Evolutionary conservation across 2,888 invertebrate species (phyloP), one percentile per base, ranked within the genome.

Genomic region (Acleris cristana): DNA sequence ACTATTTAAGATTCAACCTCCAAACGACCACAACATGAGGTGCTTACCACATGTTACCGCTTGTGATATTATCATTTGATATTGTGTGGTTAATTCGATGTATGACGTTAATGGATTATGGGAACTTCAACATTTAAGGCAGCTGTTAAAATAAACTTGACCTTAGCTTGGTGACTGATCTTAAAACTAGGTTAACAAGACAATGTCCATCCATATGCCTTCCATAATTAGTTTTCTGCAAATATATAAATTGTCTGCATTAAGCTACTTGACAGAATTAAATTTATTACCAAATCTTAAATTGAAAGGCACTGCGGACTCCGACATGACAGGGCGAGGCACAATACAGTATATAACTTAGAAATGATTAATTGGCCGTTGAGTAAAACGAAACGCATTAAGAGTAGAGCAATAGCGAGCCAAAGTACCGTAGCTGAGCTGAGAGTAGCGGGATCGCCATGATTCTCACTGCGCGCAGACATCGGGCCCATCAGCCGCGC

Each of bases 361-460:
- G 72, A 73, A 82, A 81, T 88, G 87, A 91, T 90, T 90, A 89
- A 91, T 90, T 86, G 86, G 83, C 81, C 86, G 85, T 81, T 83
- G 84, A 79, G 83, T 80, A 85, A 88, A 85, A 87, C 86, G 85
- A 86, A 87, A 85, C 84, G 82, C 88, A 90, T 89, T 87, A 89
- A 86, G 85, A 86, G 81, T 83, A 84, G 85, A 87, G 86, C 84
- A 84, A 81, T 73, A 76, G 76, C 77, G 81, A 83, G 79, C 84
- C 82, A 82, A 84, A 91, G 90, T 91, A 91, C 92, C 91, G 91
- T 90, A 90, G 86, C 86, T 76, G 78, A 90, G 86, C 86, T 75
- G 79, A 79, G 84, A 81, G 81, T 89, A 91, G 91, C 90, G 92
- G 91, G 87, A 88, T 84, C 78, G 81, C 76, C 82, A 81, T 81